Conservation (phyloP, 1,140 invertebrate species). For the Drosophila tani region DNA sequence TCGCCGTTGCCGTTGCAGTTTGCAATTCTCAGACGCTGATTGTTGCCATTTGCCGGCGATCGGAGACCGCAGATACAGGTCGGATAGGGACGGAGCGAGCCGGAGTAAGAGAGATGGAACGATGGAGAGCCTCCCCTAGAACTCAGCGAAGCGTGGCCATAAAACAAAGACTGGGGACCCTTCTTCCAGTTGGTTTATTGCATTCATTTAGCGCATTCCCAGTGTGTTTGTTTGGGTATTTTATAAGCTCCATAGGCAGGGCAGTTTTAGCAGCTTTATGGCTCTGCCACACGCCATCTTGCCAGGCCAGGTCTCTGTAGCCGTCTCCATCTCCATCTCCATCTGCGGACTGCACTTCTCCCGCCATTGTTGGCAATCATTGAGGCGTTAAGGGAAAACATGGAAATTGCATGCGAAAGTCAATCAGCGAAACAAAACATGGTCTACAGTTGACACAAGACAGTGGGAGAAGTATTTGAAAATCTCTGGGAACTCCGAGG, state of each 20-base stretch:
- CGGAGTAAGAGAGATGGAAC: conserved; percentile 4
- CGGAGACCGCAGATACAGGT: conserved; percentile 24
- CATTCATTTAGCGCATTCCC: conserved; percentile 73
- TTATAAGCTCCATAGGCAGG: conserved; percentile 50
- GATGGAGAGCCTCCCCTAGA: conserved; percentile 24
- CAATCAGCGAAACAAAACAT: conserved; percentile 48
- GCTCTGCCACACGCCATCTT: conserved; percentile 69
- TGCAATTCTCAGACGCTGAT: conserved; percentile 56
- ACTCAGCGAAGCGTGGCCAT: conserved; percentile 55
- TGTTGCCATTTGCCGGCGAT: conserved; percentile 75
- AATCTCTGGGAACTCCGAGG: not conserved
- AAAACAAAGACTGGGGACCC: conserved; percentile 50
- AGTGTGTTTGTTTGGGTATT: conserved; percentile 40
- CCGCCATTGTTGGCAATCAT: conserved; percentile 55
- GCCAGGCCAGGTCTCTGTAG: conserved; percentile 8
- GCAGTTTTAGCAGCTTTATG: conserved; percentile 53
- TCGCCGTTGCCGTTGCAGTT: conserved; percentile 27
- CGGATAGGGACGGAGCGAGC: conserved; percentile 4
- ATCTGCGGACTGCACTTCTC: conserved; percentile 28
- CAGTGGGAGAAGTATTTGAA: not conserved
- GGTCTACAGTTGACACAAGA: conserved; percentile 19
- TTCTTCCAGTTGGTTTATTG: conserved; percentile 69
- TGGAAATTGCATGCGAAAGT: conserved; percentile 53
- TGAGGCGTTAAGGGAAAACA: conserved; percentile 52
- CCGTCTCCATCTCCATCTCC: conserved; percentile 1